phyloP scores from a whole-genome alignment of 2,113 vertebrate species.

The Orthonyx spaldingii region DNA sequence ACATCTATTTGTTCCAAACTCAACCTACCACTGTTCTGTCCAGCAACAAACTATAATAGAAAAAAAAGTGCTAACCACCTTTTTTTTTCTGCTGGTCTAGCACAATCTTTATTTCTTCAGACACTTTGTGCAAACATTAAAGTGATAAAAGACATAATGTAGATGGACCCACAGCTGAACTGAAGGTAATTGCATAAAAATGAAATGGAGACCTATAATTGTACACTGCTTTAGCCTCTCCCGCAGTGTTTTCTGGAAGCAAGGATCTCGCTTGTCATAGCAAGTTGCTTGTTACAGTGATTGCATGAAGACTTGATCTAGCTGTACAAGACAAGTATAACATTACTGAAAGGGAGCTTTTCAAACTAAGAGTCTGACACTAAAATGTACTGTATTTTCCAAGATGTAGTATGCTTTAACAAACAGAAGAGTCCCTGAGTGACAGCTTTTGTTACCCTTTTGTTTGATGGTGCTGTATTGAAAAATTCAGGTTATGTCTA shows the following conservation, averaged over 20 bases:
- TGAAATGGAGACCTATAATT: constrained; percentile 73
- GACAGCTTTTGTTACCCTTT: constrained; percentile 69
- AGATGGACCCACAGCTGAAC: constrained; percentile 57
- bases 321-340: constrained; percentile 64
- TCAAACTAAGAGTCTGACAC: constrained; percentile 63
- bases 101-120: constrained; percentile 73
- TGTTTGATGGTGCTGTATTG: constrained; percentile 60
- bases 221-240: constrained; percentile 59
- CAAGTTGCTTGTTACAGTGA: constrained; percentile 61
- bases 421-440: constrained; percentile 67
- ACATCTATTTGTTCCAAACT: constrained; percentile 37
- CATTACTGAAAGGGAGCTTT: constrained; percentile 62
- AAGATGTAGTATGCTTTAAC: constrained; percentile 44
- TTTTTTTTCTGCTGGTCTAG: constrained; percentile 42
- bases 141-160: constrained; percentile 62
- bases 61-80: background rate
- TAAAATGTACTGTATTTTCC: constrained; percentile 46
- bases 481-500: constrained; percentile 67
- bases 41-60: constrained; percentile 11
- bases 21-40: constrained; percentile 39
- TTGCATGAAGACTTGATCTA: constrained; percentile 53
- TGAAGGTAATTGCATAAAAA: constrained; percentile 71
- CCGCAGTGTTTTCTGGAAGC: constrained; percentile 63
- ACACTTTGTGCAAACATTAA: constrained; percentile 70
- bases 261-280: constrained; percentile 53